These are phyloP conservation scores for Hetaerina titia DNA, from an alignment of 2,888 invertebrate genomes.

Conservation along the genomic window DNA sequence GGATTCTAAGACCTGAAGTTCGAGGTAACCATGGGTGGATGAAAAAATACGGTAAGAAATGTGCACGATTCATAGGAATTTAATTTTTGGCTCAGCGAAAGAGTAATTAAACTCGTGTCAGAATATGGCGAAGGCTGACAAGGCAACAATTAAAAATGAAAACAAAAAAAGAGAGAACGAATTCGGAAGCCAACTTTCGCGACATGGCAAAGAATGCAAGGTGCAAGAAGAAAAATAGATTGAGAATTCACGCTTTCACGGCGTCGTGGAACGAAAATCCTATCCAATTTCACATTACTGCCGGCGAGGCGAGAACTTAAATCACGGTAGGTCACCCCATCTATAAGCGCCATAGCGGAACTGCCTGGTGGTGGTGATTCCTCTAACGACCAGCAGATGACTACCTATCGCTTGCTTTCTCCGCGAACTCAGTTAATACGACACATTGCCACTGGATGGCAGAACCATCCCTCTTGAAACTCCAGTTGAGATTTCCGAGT, in stretches of 20 bases:
- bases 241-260: constrained; percentile 63
- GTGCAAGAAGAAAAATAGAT: constrained; percentile 51
- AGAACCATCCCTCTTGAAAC: neutral
- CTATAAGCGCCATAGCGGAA: neutral
- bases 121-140: neutral
- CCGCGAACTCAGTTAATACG: neutral
- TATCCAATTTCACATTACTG: constrained; percentile 19
- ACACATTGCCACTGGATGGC: neutral
- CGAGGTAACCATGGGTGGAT: neutral
- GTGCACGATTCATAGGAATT: neutral
- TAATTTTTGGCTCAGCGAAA: neutral
- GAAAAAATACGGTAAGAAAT: neutral
- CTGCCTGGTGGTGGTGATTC: neutral
- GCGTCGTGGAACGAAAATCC: constrained; percentile 34
- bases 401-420: neutral
- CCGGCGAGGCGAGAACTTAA: neutral
- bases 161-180: neutral
- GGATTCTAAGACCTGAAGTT: neutral
- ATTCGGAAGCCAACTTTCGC: constrained; percentile 58
- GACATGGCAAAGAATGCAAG: neutral
- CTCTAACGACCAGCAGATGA: no score
- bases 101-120: neutral
- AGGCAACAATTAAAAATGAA: constrained; percentile 34
- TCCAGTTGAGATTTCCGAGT: neutral
- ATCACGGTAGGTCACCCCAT: neutral